These are phyloP conservation scores for Coturnix japonica DNA, from an alignment of 2,113 vertebrate genomes.

Conservation along the genomic window DNA sequence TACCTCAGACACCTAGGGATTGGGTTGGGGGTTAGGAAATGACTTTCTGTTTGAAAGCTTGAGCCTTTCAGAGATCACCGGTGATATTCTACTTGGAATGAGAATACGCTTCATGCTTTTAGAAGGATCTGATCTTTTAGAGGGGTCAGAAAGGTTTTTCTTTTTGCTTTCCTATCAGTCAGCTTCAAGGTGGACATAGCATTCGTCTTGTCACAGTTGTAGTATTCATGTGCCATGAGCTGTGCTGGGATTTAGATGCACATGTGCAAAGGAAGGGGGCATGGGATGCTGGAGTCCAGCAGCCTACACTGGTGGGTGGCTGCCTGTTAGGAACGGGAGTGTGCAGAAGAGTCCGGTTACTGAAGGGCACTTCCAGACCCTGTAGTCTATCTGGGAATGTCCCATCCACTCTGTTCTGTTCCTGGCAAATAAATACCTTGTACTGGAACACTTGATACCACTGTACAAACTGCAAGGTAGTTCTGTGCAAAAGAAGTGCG, in stretches of 20 bases:
- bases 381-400: not conserved
- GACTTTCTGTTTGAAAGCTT: not conserved
- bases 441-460: not conserved
- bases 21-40: not conserved
- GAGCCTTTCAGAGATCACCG: not conserved
- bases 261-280: too few relatives aligned
- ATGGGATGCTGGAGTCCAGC: not conserved
- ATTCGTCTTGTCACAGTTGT: not conserved
- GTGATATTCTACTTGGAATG: not conserved
- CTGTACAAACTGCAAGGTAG: too few relatives aligned
- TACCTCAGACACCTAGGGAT: not conserved
- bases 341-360: not conserved
- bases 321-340: not conserved
- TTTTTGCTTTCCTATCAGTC: not conserved
- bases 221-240: not conserved
- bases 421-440: fast-evolving
- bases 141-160: not conserved
- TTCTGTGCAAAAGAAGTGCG: not conserved
- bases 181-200: not conserved
- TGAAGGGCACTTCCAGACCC: not conserved
- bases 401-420: fast-evolving
- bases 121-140: not conserved
- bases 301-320: too few relatives aligned
- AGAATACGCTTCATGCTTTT: not conserved
- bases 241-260: not conserved